A percentile compares a stretch with the other conserved stretches of the same genome.
phyloP scores from a whole-genome alignment of 35 echinoderm and acorn worm genomes.

The Stichopus chloronotus region DNA sequence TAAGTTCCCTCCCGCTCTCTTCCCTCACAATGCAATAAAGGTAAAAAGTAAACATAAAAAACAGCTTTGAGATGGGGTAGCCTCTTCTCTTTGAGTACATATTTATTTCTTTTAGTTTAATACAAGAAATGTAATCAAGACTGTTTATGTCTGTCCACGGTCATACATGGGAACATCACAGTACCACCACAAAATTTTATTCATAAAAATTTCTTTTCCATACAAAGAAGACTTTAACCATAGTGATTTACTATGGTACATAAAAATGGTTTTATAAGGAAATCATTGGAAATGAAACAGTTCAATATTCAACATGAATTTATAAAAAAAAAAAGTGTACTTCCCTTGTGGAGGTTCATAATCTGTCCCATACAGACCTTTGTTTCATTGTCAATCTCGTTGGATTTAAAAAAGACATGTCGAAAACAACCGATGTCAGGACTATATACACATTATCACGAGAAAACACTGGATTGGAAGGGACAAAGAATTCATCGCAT shows the following conservation, averaged over 20 bases:
- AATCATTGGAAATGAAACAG: background rate
- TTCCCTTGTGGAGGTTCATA: no score
- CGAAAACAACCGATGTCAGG: no score
- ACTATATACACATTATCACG: background rate
- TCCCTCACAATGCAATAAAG: no score
- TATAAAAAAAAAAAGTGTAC: no score
- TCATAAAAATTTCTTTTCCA: background rate
- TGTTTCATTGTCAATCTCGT: background rate
- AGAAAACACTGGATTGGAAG: background rate
- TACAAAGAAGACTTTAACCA: background rate
- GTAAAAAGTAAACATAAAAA: background rate
- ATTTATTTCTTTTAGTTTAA: background rate
- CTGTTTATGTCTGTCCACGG: background rate
- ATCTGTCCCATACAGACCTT: background rate
- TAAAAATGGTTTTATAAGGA: background rate
- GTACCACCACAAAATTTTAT: background rate
- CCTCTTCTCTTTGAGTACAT: background rate
- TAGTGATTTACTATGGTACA: background rate
- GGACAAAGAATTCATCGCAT: background rate
- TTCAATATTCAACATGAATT: background rate
- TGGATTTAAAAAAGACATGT: background rate
- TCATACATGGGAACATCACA: background rate
- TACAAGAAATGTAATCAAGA: background rate
- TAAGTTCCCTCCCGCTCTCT: background rate
- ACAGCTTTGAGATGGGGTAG: background rate